Evolutionary conservation across 1,140 invertebrate genomes (phyloP).

Genomic region (Oryzaephilus surinamensis): DNA sequence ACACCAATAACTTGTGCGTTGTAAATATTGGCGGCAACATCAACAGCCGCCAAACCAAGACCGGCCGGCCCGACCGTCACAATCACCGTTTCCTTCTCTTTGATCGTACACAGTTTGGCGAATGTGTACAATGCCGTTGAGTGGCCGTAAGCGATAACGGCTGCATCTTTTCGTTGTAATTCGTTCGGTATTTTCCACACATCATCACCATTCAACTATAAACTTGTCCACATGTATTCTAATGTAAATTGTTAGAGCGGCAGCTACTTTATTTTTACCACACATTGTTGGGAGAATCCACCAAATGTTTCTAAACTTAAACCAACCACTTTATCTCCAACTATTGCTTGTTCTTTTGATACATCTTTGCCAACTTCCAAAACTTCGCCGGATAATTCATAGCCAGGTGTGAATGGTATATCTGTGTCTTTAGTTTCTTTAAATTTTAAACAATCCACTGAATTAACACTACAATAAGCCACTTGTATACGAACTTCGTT

Average conservation of each 20-base stretch:
- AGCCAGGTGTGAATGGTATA: slow-evolving; percentile 43
- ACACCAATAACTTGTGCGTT: slow-evolving; percentile 46
- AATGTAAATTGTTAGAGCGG: not conserved
- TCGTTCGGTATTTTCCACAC: slow-evolving; percentile 41
- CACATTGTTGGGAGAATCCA: slow-evolving; percentile 40
- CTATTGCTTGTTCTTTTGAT: slow-evolving; percentile 18
- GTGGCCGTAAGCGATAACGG: slow-evolving; percentile 42
- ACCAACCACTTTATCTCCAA: slow-evolving; percentile 37
- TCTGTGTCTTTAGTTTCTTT: slow-evolving; percentile 35
- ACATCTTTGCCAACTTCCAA: slow-evolving; percentile 34
- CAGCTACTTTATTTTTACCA: slow-evolving; percentile 23
- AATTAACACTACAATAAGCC: slow-evolving; percentile 45
- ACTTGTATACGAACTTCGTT: slow-evolving; percentile 38
- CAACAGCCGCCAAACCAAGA: slow-evolving; percentile 45
- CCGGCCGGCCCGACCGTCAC: slow-evolving; percentile 46
- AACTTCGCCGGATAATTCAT: slow-evolving; percentile 42
- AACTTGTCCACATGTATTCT: slow-evolving; percentile 6
- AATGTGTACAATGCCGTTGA: slow-evolving; percentile 43
- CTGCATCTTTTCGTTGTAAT: slow-evolving; percentile 38
- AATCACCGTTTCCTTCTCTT: slow-evolving; percentile 39
- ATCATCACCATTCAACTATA: slow-evolving; percentile 35
- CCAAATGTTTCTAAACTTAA: slow-evolving; percentile 34
- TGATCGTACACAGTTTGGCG: slow-evolving; percentile 37
- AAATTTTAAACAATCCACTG: slow-evolving; percentile 40
- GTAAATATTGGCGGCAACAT: slow-evolving; percentile 46